Evolutionary conservation across 2,888 invertebrate genomes (phyloP).

Genomic region (Sarcophaga carnaria): DNA sequence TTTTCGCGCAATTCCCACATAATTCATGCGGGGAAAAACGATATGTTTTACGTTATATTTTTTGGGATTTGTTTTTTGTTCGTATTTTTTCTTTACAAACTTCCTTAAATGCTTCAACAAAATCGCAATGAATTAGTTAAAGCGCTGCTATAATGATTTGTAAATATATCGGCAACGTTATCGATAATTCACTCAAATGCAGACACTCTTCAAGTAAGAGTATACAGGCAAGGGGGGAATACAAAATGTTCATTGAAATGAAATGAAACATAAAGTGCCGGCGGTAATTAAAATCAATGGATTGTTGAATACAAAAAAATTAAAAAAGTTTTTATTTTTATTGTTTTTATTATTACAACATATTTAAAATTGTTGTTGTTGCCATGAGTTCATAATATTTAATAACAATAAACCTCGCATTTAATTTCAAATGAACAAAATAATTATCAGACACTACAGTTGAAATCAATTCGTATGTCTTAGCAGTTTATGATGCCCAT

Average conservation of each 20-base stretch:
- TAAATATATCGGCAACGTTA: conserved; percentile 4
- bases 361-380: conserved; percentile 17
- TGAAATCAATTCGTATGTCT: too few relatives aligned
- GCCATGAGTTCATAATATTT: conserved; percentile 16
- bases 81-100: not conserved
- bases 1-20: conserved; percentile 1
- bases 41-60: too few relatives aligned
- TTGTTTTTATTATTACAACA: conserved; percentile 41
- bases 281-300: conserved; percentile 42
- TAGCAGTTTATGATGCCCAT: too few relatives aligned
- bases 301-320: not conserved
- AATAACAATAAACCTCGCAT: too few relatives aligned
- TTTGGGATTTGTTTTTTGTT: not conserved
- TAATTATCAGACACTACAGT: too few relatives aligned
- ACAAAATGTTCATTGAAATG: conserved; percentile 14
- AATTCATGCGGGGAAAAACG: not conserved
- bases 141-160: conserved; percentile 27
- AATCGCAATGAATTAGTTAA: conserved; percentile 48
- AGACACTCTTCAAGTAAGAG: not conserved
- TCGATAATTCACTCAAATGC: not conserved
- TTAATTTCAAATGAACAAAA: too few relatives aligned
- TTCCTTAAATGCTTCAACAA: conserved; percentile 38
- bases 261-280: conserved; percentile 38
- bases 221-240: not conserved
- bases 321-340: conserved; percentile 13